Conservation (phyloP, 2,797 vertebrate genomes). For the Sebastes elongatus region DNA sequence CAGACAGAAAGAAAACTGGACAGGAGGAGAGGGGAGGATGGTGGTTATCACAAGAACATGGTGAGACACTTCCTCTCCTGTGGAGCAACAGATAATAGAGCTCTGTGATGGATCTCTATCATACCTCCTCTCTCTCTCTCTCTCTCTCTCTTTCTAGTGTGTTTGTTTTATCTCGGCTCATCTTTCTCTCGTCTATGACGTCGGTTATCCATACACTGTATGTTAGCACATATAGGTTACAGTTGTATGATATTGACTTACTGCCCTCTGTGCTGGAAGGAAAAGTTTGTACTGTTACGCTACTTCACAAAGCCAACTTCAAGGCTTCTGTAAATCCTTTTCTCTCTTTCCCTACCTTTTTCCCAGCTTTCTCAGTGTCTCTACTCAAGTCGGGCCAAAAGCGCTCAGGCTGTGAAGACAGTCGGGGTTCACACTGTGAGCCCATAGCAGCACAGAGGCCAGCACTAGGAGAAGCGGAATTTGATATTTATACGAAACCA, state of each 20-base stretch:
- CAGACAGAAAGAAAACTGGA: conserved; percentile 5
- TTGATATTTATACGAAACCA: conserved; percentile 57
- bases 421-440: conserved; percentile 35
- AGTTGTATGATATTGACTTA: not conserved
- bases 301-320: not conserved
- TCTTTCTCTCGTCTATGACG: not conserved
- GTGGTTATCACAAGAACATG: conserved; percentile 14
- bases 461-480: conserved; percentile 21
- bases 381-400: conserved; percentile 33
- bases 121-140: not conserved
- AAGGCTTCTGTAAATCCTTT: not conserved
- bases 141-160: not conserved
- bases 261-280: not conserved
- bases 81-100: conserved; percentile 19
- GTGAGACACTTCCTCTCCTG: conserved; percentile 5
- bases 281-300: not conserved
- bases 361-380: not conserved
- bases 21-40: not conserved
- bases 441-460: conserved; percentile 26
- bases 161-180: not conserved
- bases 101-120: conserved; percentile 8
- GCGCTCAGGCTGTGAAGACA: conserved; percentile 18
- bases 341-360: not conserved
- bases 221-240: not conserved
- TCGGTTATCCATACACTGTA: not conserved